phyloP scores from a whole-genome alignment of 2,888 invertebrate species.

The Heliconius hortense region DNA sequence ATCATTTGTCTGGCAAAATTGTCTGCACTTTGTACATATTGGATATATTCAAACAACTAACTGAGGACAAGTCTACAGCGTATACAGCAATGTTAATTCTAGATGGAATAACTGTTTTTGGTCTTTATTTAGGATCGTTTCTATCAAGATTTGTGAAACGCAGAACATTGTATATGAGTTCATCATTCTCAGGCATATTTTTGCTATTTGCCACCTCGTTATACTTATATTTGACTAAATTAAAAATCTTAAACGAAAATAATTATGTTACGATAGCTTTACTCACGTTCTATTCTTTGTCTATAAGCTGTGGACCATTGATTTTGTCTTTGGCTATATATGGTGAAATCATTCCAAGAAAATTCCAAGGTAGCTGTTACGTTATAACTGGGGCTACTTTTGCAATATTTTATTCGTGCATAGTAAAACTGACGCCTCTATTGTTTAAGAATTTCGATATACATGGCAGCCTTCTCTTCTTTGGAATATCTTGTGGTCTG shows the following conservation, averaged over 20 bases:
- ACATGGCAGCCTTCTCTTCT: conserved; percentile 55
- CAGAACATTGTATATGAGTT: conserved; percentile 53
- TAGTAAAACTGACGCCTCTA: conserved; percentile 56
- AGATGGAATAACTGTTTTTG: conserved; percentile 59
- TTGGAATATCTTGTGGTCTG: conserved; percentile 43
- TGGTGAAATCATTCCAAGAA: conserved; percentile 58
- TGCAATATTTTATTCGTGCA: conserved; percentile 52
- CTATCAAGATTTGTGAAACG: conserved; percentile 43
- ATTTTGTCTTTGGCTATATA: conserved; percentile 58
- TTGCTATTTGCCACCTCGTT: conserved; percentile 58
- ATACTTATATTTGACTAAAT: conserved; percentile 56
- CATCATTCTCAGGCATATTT: conserved; percentile 52
- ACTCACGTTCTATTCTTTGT: conserved; percentile 55
- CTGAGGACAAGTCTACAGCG: conserved; percentile 53
- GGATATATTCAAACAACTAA: conserved; percentile 57
- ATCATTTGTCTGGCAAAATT: conserved; percentile 58
- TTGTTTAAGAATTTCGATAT: conserved; percentile 53
- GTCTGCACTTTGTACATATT: conserved; percentile 57
- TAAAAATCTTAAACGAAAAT: conserved; percentile 51
- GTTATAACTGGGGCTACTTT: conserved; percentile 49
- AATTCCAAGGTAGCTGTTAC: conserved; percentile 53
- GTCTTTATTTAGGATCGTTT: conserved; percentile 47
- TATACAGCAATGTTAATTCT: conserved; percentile 62
- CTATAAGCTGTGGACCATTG: conserved; percentile 62
- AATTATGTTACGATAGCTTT: conserved; percentile 50